phyloP scores from a whole-genome alignment of 2,888 invertebrate genomes.

The Eulithis prunata region DNA sequence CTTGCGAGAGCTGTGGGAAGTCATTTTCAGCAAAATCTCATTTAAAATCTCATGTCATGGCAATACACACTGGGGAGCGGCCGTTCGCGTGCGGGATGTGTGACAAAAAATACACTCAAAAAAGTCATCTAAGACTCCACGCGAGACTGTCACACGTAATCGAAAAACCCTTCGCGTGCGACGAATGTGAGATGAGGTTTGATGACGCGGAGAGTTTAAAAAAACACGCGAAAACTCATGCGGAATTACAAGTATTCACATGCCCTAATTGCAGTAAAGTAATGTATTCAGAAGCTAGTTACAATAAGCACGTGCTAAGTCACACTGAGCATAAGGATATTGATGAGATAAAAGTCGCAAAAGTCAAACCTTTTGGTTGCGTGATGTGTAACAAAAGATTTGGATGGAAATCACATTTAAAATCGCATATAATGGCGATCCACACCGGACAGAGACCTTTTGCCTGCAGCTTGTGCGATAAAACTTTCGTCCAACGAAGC shows the following conservation, averaged over 20 bases:
- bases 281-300: constrained; percentile 8
- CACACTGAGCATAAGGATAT: constrained; percentile 1
- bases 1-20: constrained; percentile 14
- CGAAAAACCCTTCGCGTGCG: constrained; percentile 24
- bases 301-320: constrained; percentile 18
- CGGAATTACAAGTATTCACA: background rate
- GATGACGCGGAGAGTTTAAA: constrained; percentile 15
- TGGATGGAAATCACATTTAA: constrained; percentile 31
- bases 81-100: constrained; percentile 26
- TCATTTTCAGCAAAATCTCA: constrained; percentile 23
- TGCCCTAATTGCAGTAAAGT: constrained; percentile 9
- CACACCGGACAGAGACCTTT: constrained; percentile 54
- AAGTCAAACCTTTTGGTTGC: constrained; percentile 17
- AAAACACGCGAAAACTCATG: constrained; percentile 18
- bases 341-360: background rate
- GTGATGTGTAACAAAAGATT: constrained; percentile 20
- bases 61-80: constrained; percentile 24
- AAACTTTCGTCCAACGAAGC: constrained; percentile 30
- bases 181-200: constrained; percentile 23
- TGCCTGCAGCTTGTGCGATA: constrained; percentile 48
- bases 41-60: constrained; percentile 27
- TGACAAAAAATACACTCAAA: constrained; percentile 26
- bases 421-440: constrained; percentile 32
- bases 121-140: constrained; percentile 24
- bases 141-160: constrained; percentile 20